Base-by-base conservation (phyloP, 2,888 invertebrate genomes). In the Acleris holmiana region DNA sequence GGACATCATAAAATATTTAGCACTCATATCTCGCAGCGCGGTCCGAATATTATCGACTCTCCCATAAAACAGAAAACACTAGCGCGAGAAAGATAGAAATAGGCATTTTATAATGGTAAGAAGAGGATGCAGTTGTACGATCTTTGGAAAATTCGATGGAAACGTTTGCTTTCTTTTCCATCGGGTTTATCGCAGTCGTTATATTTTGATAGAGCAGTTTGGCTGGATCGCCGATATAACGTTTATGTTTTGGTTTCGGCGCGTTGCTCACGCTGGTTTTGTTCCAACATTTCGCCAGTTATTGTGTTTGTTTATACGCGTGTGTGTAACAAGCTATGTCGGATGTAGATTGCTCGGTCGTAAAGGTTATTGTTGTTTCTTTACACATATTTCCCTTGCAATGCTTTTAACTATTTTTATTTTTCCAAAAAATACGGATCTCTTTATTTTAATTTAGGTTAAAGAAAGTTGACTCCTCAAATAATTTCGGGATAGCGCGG, bases 131-230 rank as follows among this genome's bases (percentile, higher is more conserved):
- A 76, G 82, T 86, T 89, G 87, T 88, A 82, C 83, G 88, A 88
- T 88, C 89, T 90, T 91, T 88, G 86, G 86, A 88, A 35, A 88
- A 86, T 88, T 89, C 87, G 84, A 80, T 80, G 86, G 85, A 84
- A 88, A 83, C 83, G 85, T 87, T 91, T 89, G 89, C 89, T 91
- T 91, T 91, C 89, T 89, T 90, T 85, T 85, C 88, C 86, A 89
- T 89, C 89, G 90, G 83, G 91, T 91, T 92, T 91, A 92, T 92
- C 89, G 89, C 76, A 71, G 88, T 85, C 91, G 91, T 92, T 92
- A 92, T 89, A 88, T 91, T 91, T 92, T 92, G 91, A 92, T 92
- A 88, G 90, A 89, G 89, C 89, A 80, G 87, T 91, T 89, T 82
- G 80, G 82, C 76, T 74, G 84, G 86, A 90, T 88, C 86, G 85